phyloP scores from a whole-genome alignment of 2,113 vertebrate species.

The Desmodus rotundus region DNA sequence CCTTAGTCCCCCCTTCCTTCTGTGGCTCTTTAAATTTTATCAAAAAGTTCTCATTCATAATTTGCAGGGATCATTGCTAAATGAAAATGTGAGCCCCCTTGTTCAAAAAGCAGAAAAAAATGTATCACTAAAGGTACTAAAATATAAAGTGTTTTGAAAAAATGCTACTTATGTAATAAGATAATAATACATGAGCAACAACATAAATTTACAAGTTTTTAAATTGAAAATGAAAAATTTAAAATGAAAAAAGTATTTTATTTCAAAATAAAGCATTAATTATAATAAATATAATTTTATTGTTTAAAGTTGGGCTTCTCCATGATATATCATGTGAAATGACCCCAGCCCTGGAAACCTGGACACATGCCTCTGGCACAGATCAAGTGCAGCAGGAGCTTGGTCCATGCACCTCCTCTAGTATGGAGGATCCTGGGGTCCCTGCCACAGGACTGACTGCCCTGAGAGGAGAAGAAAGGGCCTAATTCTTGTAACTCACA shows the following conservation, averaged over 20 bases:
- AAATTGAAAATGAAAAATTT: too few species aligned
- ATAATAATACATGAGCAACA: neutral
- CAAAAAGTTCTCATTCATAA: neutral
- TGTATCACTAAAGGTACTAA: neutral
- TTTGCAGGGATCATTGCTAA: neutral
- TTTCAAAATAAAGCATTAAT: neutral
- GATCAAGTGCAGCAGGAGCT: neutral
- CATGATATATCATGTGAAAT: neutral
- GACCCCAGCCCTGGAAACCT: neutral
- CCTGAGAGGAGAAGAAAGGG: neutral
- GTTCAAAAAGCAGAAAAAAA: neutral
- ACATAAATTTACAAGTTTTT: neutral
- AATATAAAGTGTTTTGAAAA: neutral
- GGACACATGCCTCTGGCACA: too few species aligned
- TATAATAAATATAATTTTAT: neutral
- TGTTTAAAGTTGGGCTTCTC: neutral
- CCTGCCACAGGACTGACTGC: neutral
- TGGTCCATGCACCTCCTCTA: neutral
- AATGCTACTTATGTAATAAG: neutral
- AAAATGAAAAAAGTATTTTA: neutral
- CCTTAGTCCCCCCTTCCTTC: too few species aligned
- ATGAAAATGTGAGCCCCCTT: neutral
- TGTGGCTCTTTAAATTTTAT: neutral
- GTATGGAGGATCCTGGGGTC: neutral
- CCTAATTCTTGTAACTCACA: neutral